Evolutionary conservation across 2,888 invertebrate species (phyloP), one percentile per base, ranked within the genome.

Genomic region (Metalampra italica): DNA sequence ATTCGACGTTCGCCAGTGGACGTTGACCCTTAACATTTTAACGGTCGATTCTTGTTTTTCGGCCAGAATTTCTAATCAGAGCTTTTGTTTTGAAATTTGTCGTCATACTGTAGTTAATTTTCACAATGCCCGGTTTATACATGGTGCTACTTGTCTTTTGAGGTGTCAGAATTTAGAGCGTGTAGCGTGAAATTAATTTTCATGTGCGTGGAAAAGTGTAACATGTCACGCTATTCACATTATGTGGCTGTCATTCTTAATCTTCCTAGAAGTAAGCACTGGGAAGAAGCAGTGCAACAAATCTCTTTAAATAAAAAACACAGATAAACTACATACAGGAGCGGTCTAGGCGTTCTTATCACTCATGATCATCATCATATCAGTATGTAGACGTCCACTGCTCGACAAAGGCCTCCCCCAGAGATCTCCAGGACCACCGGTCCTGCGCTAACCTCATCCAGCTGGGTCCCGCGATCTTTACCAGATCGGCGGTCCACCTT

Each of bases 1-100:
- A 84, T 78, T 59, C 54, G 52, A 57, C 63, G 61, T 66, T 62
- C 62, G 64, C 64, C 55, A 66, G 66, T 68, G 83, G 77, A 55
- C 82, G 68, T 78, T 78, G 79, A 82, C 79, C 81, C 62, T 53
- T 51, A 54, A 5, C 40, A 63, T 69, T 72, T 74, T 37, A 71
- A 75, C 82, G 82, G 81, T 81, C 61, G 51, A 64, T 67, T 69
- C 71, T 66, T 66, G 59, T 64, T 66, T 70, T 63, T 60, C 61
- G 60, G 63, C 63, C 60, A 57, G 69, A 78, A 79, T 76, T 73
- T 62, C 61, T 76, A 79, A 78, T 74, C 66, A 66, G 68, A 68
- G 65, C 69, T 74, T 65, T 66, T 50, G 49, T 57, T 54, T 49
- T 42, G 47, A 51, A 36, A 48, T 58, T 61, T 60, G 60, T 65